Evolutionary conservation across 2,888 invertebrate genomes (phyloP), one percentile per base, ranked within the genome.

Genomic region (Camptogramma bilineatum): DNA sequence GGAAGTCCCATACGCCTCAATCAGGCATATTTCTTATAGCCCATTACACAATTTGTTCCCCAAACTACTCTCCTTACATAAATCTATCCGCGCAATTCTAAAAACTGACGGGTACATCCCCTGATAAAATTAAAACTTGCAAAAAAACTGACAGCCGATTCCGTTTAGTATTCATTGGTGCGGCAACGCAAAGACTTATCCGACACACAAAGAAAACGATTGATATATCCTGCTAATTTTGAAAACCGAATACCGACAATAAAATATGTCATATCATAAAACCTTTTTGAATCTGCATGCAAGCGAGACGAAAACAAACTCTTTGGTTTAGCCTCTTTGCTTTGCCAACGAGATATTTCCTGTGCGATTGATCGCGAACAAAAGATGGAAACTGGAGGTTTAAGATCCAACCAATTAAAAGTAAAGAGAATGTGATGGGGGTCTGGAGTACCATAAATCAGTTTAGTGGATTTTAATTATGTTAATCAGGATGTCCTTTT

Each of bases 201-300:
- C 52, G 55, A 60, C 44, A 68, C 76, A 76, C 75, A 72, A 75
- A 73, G 70, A 75, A 60, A 72, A 86, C 65, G 91, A 92, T 90
- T 90, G 91, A 90, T 87, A 90, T 91, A 91, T 92, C 92, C 92
- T 85, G 83, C 91, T 92, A 92, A 92, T 92, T 92, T 91, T 89
- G 85, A 86, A 90, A 83, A 80, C 82, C 79, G 73, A 79, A 64
- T 65, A 76, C 76, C 73, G 74, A 81, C 86, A 90, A 90, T 90
- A 88, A 90, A 88, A 88, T 88, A 88, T 88, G 91, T 90, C 91
- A 92, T 91, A 91, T 91, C 87, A 84, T 86, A 87, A 87, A 75
- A 85, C 86, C 77, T 80, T 80, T 87, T 84, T 68, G 75, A 76
- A 74, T 77, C 73, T 77, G 78, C 81, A 76, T 87, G 84, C 84